These are phyloP conservation scores for Euwallacea fornicatus DNA, from an alignment of 1,140 invertebrate species.

Conservation along the genomic window DNA sequence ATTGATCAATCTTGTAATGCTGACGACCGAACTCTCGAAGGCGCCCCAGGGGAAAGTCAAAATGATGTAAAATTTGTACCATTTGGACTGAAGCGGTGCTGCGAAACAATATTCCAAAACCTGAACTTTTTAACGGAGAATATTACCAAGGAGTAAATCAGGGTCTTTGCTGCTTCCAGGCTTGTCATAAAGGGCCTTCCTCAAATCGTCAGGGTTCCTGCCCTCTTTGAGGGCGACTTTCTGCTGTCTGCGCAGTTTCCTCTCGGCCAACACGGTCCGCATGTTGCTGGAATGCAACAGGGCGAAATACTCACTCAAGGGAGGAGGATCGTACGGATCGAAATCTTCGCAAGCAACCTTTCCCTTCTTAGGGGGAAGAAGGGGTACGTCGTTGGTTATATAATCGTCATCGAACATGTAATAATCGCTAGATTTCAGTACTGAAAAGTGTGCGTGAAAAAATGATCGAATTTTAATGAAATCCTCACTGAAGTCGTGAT, in stretches of 20 bases:
- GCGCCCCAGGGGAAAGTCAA: slow-evolving; percentile 12
- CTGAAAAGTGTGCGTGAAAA: slow-evolving; percentile 11
- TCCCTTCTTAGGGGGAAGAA: slow-evolving; percentile 6
- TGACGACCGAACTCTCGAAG: slow-evolving; percentile 16
- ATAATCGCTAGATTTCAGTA: slow-evolving; percentile 19
- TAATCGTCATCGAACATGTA: slow-evolving; percentile 21
- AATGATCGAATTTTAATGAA: background rate
- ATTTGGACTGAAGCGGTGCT: no score
- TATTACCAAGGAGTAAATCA: background rate
- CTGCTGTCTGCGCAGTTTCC: slow-evolving; percentile 2
- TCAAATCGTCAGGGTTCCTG: slow-evolving; percentile 17
- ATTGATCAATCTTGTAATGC: slow-evolving; percentile 11
- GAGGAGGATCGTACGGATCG: slow-evolving; percentile 25
- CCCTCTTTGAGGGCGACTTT: slow-evolving; percentile 9
- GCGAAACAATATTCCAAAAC: no score
- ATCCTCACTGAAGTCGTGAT: slow-evolving; percentile 13
- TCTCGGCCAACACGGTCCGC: slow-evolving; percentile 2
- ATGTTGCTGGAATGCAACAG: slow-evolving; percentile 8
- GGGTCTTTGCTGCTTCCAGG: slow-evolving; percentile 17
- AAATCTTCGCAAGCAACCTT: slow-evolving; percentile 1
- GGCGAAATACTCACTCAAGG: slow-evolving; percentile 13
- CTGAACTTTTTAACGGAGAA: no score
- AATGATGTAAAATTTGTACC: slow-evolving; percentile 2
- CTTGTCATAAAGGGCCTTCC: background rate
- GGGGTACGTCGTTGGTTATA: slow-evolving; percentile 5